phyloP scores from a whole-genome alignment of 2,888 invertebrate genomes.

The Troides oblongomaculatus region DNA sequence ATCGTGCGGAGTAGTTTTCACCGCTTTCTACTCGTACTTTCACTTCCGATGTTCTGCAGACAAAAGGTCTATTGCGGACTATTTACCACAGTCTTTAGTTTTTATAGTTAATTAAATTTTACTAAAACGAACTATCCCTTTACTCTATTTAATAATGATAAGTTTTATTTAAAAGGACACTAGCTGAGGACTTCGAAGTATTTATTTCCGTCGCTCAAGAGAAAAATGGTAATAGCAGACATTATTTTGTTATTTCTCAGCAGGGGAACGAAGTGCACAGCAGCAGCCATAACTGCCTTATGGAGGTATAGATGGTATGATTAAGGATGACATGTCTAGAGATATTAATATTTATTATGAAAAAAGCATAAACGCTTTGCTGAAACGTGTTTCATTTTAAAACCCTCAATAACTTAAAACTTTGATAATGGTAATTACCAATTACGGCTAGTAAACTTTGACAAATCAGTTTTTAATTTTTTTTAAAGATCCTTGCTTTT shows the following conservation, averaged over 20 bases:
- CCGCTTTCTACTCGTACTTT: constrained; percentile 39
- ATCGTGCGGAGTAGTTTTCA: constrained; percentile 33
- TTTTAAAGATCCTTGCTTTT: background rate
- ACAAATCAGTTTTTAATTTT: background rate
- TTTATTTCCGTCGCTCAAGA: no score
- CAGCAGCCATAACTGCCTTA: no score
- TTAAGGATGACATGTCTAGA: no score
- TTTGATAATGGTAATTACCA: background rate
- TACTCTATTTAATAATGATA: background rate
- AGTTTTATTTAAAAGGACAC: background rate
- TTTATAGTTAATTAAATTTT: background rate
- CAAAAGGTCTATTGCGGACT: constrained; percentile 32
- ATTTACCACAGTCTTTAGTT: constrained; percentile 18
- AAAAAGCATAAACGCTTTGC: background rate
- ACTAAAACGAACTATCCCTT: background rate
- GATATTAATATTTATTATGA: background rate
- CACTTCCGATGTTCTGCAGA: constrained; percentile 35
- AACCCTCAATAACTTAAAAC: background rate
- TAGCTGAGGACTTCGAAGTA: no score
- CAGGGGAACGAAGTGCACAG: no score
- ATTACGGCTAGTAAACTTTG: background rate
- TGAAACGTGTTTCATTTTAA: background rate
- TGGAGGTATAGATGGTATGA: no score
- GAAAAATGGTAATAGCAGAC: no score
- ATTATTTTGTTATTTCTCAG: no score